A percentile compares a stretch with the other conserved stretches of the same genome.
Conservation (phyloP, 2,888 invertebrate genomes). For the Sylvicola cinctus region DNA sequence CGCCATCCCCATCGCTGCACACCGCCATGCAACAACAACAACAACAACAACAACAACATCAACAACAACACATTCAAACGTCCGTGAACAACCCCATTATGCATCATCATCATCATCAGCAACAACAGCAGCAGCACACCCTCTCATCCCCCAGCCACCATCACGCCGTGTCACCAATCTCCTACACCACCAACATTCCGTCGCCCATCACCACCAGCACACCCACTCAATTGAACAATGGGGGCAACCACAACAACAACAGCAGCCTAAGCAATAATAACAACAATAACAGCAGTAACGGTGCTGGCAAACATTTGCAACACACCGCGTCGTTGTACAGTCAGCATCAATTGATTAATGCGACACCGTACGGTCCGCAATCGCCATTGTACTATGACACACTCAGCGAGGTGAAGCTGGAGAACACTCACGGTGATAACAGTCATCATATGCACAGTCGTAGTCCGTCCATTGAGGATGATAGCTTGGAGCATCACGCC, state of each 20-base stretch:
- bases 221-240: constrained; percentile 10
- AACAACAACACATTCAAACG: no score
- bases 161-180: constrained; percentile 10
- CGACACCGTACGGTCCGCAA: constrained; percentile 1
- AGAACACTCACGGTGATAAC: constrained; percentile 2
- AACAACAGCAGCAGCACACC: constrained; percentile 9
- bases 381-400: constrained; percentile 10
- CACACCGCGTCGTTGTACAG: no score
- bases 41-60: constrained; percentile 7
- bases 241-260: no score
- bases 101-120: constrained; percentile 9
- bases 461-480: constrained; percentile 19
- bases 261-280: neutral
- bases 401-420: constrained; percentile 11
- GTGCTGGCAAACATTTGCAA: constrained; percentile 4
- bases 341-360: neutral
- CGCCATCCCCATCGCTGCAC: constrained; percentile 4
- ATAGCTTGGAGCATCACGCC: constrained; percentile 6
- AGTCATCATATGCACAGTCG: constrained; percentile 13
- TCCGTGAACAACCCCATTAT: constrained; percentile 8
- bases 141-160: constrained; percentile 8
- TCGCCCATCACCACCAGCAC: constrained; percentile 7
- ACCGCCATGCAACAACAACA: constrained; percentile 5
- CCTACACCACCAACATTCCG: constrained; percentile 7
- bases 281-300: constrained; percentile 8